Conservation (phyloP, 1,140 invertebrate genomes). For the Dendrolimus punctatus region DNA sequence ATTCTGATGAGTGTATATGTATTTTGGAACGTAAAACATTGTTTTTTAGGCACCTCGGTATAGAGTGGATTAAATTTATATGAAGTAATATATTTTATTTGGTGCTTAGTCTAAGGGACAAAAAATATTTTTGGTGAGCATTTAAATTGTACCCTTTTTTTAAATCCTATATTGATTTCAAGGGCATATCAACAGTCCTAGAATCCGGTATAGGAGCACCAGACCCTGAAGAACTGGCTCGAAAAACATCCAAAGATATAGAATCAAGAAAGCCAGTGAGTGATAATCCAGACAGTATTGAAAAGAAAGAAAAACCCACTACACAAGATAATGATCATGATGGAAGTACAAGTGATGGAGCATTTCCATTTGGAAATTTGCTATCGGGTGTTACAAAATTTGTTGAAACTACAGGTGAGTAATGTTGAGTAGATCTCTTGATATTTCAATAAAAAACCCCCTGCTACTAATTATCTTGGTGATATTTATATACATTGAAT, state of each 20-base stretch:
- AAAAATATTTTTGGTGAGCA: too few relatives aligned
- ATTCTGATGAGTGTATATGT: too few relatives aligned
- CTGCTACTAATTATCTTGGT: too few relatives aligned
- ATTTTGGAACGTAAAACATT: too few relatives aligned
- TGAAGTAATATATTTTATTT: too few relatives aligned
- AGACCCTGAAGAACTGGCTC: conserved; percentile 82
- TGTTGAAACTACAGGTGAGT: conserved; percentile 76
- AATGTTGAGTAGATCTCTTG: not conserved
- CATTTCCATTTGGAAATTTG: conserved; percentile 76
- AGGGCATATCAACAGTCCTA: conserved; percentile 76
- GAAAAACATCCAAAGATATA: conserved; percentile 36
- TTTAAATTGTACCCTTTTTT: too few relatives aligned
- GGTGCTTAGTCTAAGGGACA: too few relatives aligned
- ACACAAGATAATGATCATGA: conserved; percentile 10
- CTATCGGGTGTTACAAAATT: conserved; percentile 81
- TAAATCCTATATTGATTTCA: conserved; percentile 17
- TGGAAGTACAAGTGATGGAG: conserved; percentile 13
- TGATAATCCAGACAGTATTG: conserved; percentile 8
- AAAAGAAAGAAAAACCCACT: conserved; percentile 9
- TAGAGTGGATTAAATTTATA: too few relatives aligned
- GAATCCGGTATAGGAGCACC: conserved; percentile 84
- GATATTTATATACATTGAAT: too few relatives aligned
- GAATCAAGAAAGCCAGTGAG: conserved; percentile 13
- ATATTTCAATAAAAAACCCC: too few relatives aligned
- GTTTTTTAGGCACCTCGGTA: too few relatives aligned